Evolutionary conservation across 1,140 invertebrate species (phyloP).

Genomic region (Drosophila dunni): DNA sequence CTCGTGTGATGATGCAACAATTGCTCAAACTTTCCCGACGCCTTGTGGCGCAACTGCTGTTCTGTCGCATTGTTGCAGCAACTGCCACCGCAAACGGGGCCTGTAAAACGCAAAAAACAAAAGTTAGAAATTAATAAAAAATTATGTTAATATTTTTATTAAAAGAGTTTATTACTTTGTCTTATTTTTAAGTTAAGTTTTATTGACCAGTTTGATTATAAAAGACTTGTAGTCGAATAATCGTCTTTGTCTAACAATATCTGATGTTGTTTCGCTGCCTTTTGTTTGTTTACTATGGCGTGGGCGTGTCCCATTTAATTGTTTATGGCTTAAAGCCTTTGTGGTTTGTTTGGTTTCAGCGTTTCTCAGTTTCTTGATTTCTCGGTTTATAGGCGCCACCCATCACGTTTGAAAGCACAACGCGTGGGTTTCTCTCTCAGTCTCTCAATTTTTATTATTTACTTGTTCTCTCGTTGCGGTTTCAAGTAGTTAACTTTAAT

Average conservation of each 20-base stretch:
- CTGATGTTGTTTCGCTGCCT: not conserved
- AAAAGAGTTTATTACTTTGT: not conserved
- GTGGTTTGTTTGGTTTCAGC: not conserved
- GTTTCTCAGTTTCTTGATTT: not conserved
- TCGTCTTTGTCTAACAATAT: not conserved
- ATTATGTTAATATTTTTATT: not conserved
- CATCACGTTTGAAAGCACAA: conserved; percentile 15
- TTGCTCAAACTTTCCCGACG: conserved; percentile 71
- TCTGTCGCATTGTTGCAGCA: conserved; percentile 82
- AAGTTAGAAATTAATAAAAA: conserved; percentile 4
- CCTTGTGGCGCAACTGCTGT: conserved; percentile 71
- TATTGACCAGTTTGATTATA: not conserved
- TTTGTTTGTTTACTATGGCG: conserved; percentile 22
- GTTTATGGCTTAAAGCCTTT: conserved; percentile 57
- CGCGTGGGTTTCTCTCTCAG: conserved; percentile 43
- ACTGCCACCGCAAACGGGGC: conserved; percentile 76
- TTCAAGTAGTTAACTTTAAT: conserved; percentile 25
- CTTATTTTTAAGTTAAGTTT: not conserved
- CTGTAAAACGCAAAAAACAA: conserved; percentile 50
- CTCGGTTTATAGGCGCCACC: conserved; percentile 35
- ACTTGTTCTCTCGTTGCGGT: conserved; percentile 7
- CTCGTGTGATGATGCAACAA: conserved; percentile 81
- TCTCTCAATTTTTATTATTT: conserved; percentile 13
- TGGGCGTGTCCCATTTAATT: conserved; percentile 62
- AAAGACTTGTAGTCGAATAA: not conserved